phyloP scores from a whole-genome alignment of 2,113 vertebrate species.

The Chinchilla lanigera region DNA sequence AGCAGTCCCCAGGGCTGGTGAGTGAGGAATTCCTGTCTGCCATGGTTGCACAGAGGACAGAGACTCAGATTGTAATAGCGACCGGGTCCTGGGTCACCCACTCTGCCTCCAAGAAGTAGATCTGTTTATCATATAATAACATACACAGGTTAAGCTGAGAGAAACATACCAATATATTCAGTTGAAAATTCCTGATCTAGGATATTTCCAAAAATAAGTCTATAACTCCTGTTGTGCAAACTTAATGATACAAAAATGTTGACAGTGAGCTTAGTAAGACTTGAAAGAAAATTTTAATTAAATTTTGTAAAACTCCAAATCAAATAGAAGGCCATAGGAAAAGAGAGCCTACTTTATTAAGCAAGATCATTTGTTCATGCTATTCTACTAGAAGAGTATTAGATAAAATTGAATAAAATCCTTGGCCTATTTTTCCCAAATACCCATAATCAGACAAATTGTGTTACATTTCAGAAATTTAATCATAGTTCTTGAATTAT shows the following conservation, averaged over 20 bases:
- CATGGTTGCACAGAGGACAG: too few species aligned
- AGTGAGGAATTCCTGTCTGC: too few species aligned
- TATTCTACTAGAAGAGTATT: constrained; percentile 40
- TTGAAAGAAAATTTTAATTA: constrained; percentile 31
- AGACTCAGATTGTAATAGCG: too few species aligned
- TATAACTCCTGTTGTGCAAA: constrained; percentile 67
- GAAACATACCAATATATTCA: constrained; percentile 1
- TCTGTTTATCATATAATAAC: background rate
- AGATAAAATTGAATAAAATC: background rate
- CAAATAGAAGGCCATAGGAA: background rate
- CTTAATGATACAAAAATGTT: constrained; percentile 62
- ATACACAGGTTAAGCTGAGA: background rate
- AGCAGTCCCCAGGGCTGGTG: too few species aligned
- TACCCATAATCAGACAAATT: background rate
- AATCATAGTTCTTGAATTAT: constrained; percentile 48
- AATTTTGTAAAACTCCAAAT: constrained; percentile 55
- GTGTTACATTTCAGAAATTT: constrained; percentile 49
- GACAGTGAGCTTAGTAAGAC: constrained; percentile 32
- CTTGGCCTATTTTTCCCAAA: background rate
- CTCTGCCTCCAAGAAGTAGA: too few species aligned
- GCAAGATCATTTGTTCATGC: background rate
- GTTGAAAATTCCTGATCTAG: background rate
- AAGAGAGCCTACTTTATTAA: constrained; percentile 6
- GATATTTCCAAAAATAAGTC: background rate
- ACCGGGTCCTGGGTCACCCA: too few species aligned